These are phyloP conservation scores for Pelobates cultripes DNA, from an alignment of 2,797 vertebrate species.

Conservation along the genomic window DNA sequence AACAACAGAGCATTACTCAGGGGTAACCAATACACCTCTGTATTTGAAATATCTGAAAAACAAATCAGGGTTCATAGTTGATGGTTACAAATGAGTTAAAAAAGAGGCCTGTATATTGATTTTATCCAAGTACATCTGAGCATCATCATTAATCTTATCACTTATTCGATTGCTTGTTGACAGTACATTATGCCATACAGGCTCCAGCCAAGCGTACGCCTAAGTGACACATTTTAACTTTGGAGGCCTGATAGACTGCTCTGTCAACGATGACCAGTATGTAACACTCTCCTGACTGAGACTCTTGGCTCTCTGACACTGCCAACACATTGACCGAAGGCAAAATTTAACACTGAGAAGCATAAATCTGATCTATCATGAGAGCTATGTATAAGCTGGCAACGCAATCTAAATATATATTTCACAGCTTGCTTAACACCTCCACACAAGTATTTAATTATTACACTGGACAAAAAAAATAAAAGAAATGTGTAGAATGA, in stretches of 20 bases:
- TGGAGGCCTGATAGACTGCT: constrained; percentile 17
- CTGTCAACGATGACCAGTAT: constrained; percentile 30
- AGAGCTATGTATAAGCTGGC: not conserved
- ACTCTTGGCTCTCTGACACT: not conserved
- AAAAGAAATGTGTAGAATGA: not conserved
- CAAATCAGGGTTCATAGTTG: not conserved
- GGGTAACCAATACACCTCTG: too few species aligned
- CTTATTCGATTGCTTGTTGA: not conserved
- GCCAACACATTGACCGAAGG: not conserved
- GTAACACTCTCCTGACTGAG: not conserved
- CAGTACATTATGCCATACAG: constrained; percentile 11
- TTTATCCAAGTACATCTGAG: not conserved
- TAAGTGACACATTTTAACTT: constrained; percentile 22
- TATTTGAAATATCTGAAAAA: too few species aligned
- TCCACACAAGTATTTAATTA: constrained; percentile 15
- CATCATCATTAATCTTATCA: not conserved
- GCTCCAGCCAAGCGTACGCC: constrained; percentile 11
- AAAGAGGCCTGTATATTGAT: not conserved
- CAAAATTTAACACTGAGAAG: not conserved
- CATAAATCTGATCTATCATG: constrained; percentile 6
- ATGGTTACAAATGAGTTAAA: not conserved
- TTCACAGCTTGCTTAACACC: not conserved
- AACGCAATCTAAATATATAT: not conserved
- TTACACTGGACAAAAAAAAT: not conserved
- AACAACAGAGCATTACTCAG: too few species aligned